Conservation (phyloP, 2,797 vertebrate genomes). For the Danio kyathit region DNA sequence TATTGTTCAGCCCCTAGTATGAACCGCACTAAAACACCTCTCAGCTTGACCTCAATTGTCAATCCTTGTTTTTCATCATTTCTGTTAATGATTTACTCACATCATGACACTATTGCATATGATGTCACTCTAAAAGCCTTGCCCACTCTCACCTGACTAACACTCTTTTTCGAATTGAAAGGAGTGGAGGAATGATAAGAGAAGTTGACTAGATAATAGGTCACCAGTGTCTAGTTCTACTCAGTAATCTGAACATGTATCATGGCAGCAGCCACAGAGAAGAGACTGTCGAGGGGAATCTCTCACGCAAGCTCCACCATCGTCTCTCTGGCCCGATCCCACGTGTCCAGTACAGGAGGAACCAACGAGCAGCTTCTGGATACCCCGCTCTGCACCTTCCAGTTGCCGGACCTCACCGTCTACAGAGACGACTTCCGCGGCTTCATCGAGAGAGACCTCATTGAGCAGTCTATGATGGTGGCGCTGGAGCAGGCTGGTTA, state of each 20-base stretch:
- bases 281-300: slow-evolving; percentile 92
- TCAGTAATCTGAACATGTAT: slow-evolving; percentile 34
- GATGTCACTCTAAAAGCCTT: slow-evolving; percentile 19
- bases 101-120: background rate
- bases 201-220: background rate
- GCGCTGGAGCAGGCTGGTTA: slow-evolving; percentile 94
- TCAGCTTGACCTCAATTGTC: background rate
- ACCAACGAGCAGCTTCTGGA: slow-evolving; percentile 86
- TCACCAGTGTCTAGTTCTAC: slow-evolving; percentile 1
- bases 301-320: slow-evolving; percentile 96
- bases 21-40: background rate
- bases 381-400: slow-evolving; percentile 96
- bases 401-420: slow-evolving; percentile 94
- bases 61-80: background rate
- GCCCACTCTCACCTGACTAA: slow-evolving; percentile 25
- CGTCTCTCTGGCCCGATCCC: slow-evolving; percentile 93
- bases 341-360: slow-evolving; percentile 87
- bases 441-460: slow-evolving; percentile 96
- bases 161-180: background rate
- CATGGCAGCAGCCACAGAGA: slow-evolving; percentile 79
- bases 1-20: background rate
- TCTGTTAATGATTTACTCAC: slow-evolving; percentile 33
- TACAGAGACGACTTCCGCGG: slow-evolving; percentile 93
- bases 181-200: slow-evolving; percentile 7
- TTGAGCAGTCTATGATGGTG: slow-evolving; percentile 98